Base-by-base conservation (phyloP, 2,113 vertebrate species). In the Lota lota region DNA sequence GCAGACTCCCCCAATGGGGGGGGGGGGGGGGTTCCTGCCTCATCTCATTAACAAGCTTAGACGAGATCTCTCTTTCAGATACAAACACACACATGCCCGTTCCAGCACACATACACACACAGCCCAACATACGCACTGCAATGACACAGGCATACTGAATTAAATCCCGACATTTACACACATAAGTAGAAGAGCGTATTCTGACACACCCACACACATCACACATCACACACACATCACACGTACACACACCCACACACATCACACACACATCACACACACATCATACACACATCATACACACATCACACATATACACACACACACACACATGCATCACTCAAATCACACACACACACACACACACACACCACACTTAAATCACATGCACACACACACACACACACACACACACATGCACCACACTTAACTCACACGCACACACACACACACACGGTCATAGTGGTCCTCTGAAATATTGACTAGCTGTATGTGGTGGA, bases 401-500 rank as follows among this genome's bases (percentile, higher is more conserved):
- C 8, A 16, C 22, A 24, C 22, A 24, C 22, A 61, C 22, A 22
- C 22, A 54, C 51, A 56, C n/a, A 18, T 7, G 3, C n/a, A 56
- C 7, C 18, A 56, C n/a, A 56, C n/a, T 33, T 33, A 33, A 56
- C 5, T 14, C n/a, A 56, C n/a, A 56, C 5, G 14, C n/a, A 60
- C 58, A 60, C 58, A 60, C 58, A 22, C 58, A 60, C 58, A 60
- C 58, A 60, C 58, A 60, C 7, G 22, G 5, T n/a, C 16, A 56
- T n/a, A 56, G 14, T 61, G 69, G 75, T 76, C 69, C 78, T 65
- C 73, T 89, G 84, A 84, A 87, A 91, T 85, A 89, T 90, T 79
- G 85, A 89, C 88, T 75, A 84, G 82, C 84, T 84, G 84, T 87
- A 89, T 88, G 85, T 83, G 85, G 77, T 79, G 79, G 86, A 89